A percentile compares a stretch with the other conserved stretches of the same genome.
Conservation (phyloP, 2,113 vertebrate species). For the Chionodraco myersi region DNA sequence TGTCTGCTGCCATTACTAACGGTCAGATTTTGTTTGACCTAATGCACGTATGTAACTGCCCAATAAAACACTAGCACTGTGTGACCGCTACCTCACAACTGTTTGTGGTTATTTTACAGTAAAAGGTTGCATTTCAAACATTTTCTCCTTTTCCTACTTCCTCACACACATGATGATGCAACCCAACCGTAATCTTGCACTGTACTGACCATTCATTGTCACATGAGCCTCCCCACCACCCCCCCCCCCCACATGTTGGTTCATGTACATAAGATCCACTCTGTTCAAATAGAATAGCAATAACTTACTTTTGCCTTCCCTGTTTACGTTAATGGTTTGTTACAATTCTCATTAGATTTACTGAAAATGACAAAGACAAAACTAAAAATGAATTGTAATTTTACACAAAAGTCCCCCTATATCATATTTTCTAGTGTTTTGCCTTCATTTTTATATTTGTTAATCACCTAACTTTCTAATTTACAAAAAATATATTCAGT, state of each 20-base stretch:
- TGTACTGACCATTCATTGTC: constrained; percentile 19
- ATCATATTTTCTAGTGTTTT: too few species aligned
- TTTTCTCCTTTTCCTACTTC: background rate
- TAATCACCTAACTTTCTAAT: too few species aligned
- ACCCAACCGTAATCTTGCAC: constrained; percentile 44
- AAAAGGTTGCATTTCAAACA: background rate
- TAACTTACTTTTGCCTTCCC: background rate
- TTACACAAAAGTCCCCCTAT: too few species aligned
- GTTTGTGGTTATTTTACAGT: constrained; percentile 57
- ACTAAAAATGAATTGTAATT: too few species aligned
- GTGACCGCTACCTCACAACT: constrained; percentile 73
- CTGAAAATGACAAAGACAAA: too few species aligned
- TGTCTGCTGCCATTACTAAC: constrained; percentile 68
- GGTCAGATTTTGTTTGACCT: constrained; percentile 81
- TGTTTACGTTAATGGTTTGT: too few species aligned
- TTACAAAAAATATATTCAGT: too few species aligned
- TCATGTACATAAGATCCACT: background rate
- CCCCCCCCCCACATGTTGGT: background rate
- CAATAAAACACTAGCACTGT: constrained; percentile 86
- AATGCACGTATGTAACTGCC: constrained; percentile 82
- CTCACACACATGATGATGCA: constrained; percentile 42
- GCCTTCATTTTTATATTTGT: too few species aligned
- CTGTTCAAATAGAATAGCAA: background rate
- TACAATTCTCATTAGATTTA: too few species aligned
- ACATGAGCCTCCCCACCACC: constrained; percentile 18